phyloP scores from a whole-genome alignment of 1,140 invertebrate species.

The Brachionus manjavacas region DNA sequence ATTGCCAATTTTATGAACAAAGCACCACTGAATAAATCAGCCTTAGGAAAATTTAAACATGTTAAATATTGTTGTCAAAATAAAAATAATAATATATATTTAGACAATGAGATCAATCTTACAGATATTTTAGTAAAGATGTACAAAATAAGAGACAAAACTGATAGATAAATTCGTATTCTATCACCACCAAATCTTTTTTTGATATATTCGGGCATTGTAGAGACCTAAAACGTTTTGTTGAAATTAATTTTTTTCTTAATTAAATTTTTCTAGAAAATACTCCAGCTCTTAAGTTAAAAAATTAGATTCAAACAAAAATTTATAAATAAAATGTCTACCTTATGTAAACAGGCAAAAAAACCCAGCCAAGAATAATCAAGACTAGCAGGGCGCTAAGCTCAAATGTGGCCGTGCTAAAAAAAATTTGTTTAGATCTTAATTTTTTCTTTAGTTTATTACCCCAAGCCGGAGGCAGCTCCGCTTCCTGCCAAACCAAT shows the following conservation, averaged over 20 bases:
- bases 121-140: constrained; percentile 63
- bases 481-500: constrained; percentile 62
- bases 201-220: constrained; percentile 63
- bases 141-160: constrained; percentile 62
- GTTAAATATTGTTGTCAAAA: background rate
- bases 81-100: background rate
- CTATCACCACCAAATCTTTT: constrained; percentile 62
- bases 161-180: constrained; percentile 61
- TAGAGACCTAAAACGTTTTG: constrained; percentile 54
- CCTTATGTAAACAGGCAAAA: constrained; percentile 63
- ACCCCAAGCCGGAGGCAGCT: constrained; percentile 49
- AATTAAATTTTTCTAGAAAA: background rate
- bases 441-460: constrained; percentile 5
- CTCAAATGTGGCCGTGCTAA: constrained; percentile 31
- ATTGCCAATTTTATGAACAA: constrained; percentile 33
- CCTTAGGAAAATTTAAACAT: constrained; percentile 43
- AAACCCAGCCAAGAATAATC: constrained; percentile 60
- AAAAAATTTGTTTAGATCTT: background rate
- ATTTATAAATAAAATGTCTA: background rate
- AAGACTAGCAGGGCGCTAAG: background rate
- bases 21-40: constrained; percentile 46
- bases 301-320: background rate
- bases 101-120: background rate
- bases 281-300: constrained; percentile 5
- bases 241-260: background rate